A percentile compares a stretch with the other conserved stretches of the same genome.
Evolutionary conservation across 2,113 vertebrate species (phyloP).

Genomic region (Saguinus midas): DNA sequence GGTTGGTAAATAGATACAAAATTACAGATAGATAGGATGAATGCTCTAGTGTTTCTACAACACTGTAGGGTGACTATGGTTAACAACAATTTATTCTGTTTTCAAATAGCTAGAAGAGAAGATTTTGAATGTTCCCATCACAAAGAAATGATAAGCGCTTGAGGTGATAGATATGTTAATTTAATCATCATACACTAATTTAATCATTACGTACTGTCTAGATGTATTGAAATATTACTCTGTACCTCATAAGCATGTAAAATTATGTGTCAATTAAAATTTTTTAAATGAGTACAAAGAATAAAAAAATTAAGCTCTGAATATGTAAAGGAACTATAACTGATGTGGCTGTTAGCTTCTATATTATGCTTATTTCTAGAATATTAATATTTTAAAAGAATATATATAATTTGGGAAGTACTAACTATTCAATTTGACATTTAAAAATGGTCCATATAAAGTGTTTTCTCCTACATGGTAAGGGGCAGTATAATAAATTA

Average conservation of each 20-base stretch:
- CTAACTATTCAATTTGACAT: background rate
- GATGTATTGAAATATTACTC: background rate
- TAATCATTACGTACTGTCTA: background rate
- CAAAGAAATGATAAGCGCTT: background rate
- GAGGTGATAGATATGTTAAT: background rate
- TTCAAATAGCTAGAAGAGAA: background rate
- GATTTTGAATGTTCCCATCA: background rate
- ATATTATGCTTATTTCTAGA: background rate
- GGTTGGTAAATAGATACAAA: background rate
- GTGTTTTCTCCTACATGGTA: background rate
- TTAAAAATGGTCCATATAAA: background rate
- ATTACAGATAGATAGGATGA: background rate
- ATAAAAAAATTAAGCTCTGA: constrained; percentile 1
- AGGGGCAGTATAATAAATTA: background rate
- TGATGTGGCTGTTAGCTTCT: background rate
- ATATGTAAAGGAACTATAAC: background rate
- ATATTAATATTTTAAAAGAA: background rate
- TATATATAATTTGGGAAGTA: background rate
- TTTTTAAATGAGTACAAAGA: background rate
- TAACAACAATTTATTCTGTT: background rate
- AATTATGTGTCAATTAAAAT: background rate
- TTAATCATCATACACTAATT: background rate
- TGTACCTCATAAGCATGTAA: background rate
- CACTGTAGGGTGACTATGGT: background rate
- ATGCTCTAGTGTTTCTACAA: background rate